Base-by-base conservation (phyloP, 2,797 vertebrate species). In the Neomorphus geoffroyi region DNA sequence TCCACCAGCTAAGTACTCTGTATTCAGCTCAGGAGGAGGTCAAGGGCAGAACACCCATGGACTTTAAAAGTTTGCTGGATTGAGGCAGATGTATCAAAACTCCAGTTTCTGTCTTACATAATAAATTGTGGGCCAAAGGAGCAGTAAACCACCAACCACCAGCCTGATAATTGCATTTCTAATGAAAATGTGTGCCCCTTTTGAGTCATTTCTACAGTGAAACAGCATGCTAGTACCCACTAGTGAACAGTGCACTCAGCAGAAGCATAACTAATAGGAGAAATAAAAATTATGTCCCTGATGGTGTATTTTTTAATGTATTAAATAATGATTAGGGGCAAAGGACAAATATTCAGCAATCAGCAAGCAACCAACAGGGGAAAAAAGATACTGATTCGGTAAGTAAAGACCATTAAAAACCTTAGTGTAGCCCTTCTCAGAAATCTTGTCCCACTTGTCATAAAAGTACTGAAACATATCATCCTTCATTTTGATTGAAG, bases 181-280 rank as follows among this genome's bases (percentile, higher is more conserved):
- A 96, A 97, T 94, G 96, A 94, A 97, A 96, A 92, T 79, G 88
- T 86, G 86, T 94, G 94, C 93, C 94, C 95, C 91, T 94, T 95
- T 92, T 96, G 93, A 92, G 86, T 60, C 61, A 82, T 94, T 95
- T 89, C 86, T 61, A 74, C 90, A 86, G 91, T 95, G 94, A 95
- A 96, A 92, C 94, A 96, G 87, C 96, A 94, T 72, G 87, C 79
- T 88, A 91, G 77, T 91, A 91, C 73, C 90, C 90, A 94, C 95
- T 48, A 65, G 93, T 87, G 96, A 96, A 95, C 86, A 93, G 66
- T 74, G 54, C 65, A 83, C 88, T 93, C 91, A 92, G 93, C 92
- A 96, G 82, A 96, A 93, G 90, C 78, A 91, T 93, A 95, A 89
- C 88, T 92, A 95, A 96, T 92, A 94, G 65, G 69, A 92, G 86